Evolutionary conservation across 2,113 vertebrate species (phyloP), one percentile per base, ranked within the genome.

Genomic region (Prolemur simus): DNA sequence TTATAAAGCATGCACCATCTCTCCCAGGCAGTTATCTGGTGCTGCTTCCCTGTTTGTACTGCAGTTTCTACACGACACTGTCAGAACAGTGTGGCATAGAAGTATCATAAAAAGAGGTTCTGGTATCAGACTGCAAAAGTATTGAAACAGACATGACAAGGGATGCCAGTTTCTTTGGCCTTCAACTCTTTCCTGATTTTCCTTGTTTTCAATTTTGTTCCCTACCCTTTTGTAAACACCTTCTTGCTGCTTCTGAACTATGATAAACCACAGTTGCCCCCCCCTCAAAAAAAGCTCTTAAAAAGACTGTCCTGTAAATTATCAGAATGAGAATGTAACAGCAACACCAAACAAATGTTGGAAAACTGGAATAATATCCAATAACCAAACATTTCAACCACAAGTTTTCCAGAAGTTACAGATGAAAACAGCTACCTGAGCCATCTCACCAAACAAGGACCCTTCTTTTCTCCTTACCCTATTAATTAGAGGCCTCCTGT

Each of bases 401-500:
- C 15, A 77, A 66, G 1, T 32, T 63, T 77, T 42, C 3, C 18
- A 56, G 45, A 27, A 76, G 5, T 32, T n/a, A 15, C 54, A 45
- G 6, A 54, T 56, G 20, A 92, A 81, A 74, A 64, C 37, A 27
- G 2, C 4, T 42, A 2, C 37, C 9, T 87, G 68, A 45, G 15
- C 4, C 37, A 34, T 12, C 9, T n/a, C 29, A 49, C 14, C 23
- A 85, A 68, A 76, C 10, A 52, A 9, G 11, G 20, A 13, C 1
- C 6, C 7, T 6, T 77, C 1, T 47, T 13, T 73, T 15, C 27
- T 74, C 12, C 14, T 89, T 21, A 37, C 17, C 3, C 37, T 56
- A 15, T n/a, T 13, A 20, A 69, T 5, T 18, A 8, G 10, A 39
- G 6, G 1, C 2, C 23, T 69, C 3, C 20, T 34, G 6, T 29